Conservation (phyloP, 2,797 vertebrate genomes). For the Odontamblyopus rebecca region DNA sequence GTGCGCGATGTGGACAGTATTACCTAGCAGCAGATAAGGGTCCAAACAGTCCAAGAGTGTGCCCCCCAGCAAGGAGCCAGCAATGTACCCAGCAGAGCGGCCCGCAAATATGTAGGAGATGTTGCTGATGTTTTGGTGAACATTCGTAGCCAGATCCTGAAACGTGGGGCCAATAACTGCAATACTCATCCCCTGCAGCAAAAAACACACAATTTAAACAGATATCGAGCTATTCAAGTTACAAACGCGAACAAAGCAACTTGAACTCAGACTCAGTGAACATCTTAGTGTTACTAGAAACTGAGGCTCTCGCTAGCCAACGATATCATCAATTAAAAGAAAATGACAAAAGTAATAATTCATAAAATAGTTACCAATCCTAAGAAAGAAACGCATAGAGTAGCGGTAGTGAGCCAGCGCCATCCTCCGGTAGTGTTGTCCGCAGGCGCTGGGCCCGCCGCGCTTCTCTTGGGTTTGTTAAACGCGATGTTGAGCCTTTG, state of each 20-base stretch:
- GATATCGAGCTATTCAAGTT: background rate
- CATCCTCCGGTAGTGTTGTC: slow-evolving; percentile 47
- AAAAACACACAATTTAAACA: background rate
- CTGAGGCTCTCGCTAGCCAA: background rate
- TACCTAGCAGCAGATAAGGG: slow-evolving; percentile 86
- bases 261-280: too few species aligned
- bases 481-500: slow-evolving; percentile 62
- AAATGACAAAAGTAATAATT: background rate
- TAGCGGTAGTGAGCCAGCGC: slow-evolving; percentile 69
- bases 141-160: slow-evolving; percentile 87
- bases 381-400: slow-evolving; percentile 76
- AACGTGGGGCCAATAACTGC: slow-evolving; percentile 91
- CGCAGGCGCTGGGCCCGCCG: slow-evolving; percentile 43
- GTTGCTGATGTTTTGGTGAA: slow-evolving; percentile 85
- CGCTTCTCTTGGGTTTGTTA: slow-evolving; percentile 48
- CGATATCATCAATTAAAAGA: background rate
- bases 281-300: too few species aligned
- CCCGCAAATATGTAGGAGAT: slow-evolving; percentile 91
- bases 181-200: slow-evolving; percentile 86
- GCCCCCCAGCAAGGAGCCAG: slow-evolving; percentile 87
- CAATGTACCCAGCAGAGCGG: slow-evolving; percentile 85
- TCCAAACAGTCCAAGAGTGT: slow-evolving; percentile 85
- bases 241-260: too few species aligned
- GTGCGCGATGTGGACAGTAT: background rate
- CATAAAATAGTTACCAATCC: slow-evolving; percentile 70